Conservation (phyloP, 2,888 invertebrate species). For the Chaetogeoica ovagalla region DNA sequence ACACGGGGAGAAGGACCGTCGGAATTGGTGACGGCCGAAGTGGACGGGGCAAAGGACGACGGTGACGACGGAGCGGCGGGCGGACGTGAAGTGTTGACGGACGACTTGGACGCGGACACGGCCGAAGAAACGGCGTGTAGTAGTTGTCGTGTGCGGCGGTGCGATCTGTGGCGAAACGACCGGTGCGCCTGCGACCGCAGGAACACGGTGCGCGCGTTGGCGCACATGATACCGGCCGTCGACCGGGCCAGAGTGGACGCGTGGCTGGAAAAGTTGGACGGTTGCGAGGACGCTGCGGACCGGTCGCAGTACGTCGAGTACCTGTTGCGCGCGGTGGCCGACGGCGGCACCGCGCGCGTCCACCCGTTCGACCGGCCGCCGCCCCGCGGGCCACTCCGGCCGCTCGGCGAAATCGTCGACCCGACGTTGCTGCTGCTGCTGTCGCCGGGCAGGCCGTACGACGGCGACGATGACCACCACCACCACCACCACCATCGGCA, state of each 20-base stretch:
- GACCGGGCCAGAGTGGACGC: constrained; percentile 7
- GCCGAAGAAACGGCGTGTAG: background rate
- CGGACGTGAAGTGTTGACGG: too few relatives aligned
- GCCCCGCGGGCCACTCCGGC: background rate
- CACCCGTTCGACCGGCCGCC: background rate
- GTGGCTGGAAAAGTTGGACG: constrained; percentile 24
- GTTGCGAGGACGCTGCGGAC: background rate
- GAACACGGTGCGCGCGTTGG: constrained; percentile 2
- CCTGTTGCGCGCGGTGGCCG: background rate
- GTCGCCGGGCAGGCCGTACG: background rate
- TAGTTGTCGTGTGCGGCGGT: background rate
- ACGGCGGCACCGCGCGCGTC: background rate
- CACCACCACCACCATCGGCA: too few relatives aligned
- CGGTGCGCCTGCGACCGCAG: background rate
- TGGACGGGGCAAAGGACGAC: background rate
- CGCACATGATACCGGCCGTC: background rate
- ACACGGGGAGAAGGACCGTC: too few relatives aligned
- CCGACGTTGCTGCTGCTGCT: background rate
- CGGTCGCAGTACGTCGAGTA: constrained; percentile 2
- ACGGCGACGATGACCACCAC: too few relatives aligned
- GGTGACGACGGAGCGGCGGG: too few relatives aligned
- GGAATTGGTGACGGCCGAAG: background rate
- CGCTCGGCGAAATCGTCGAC: background rate
- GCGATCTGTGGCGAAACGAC: background rate
- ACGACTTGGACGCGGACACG: background rate